Evolutionary conservation across 2,888 invertebrate species (phyloP).

Genomic region (Melanostoma mellinum): DNA sequence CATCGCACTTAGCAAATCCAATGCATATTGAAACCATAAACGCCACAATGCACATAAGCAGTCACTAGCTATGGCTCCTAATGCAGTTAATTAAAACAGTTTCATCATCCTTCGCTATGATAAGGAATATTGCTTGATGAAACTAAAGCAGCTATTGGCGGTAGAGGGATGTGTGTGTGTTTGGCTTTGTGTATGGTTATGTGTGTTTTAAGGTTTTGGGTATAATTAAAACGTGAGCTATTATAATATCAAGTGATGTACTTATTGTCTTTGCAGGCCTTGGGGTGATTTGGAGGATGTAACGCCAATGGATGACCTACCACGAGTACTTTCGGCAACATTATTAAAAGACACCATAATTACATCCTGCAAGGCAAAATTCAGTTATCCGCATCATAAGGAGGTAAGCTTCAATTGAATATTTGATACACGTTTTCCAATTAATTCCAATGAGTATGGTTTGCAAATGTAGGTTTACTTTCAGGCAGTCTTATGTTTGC

Average conservation of each 20-base stretch:
- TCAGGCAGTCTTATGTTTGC: too few relatives aligned
- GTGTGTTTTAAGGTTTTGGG: slow-evolving; percentile 13
- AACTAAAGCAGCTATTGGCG: slow-evolving; percentile 2
- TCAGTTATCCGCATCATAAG: neutral
- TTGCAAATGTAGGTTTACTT: too few relatives aligned
- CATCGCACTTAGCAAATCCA: neutral
- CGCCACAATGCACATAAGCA: slow-evolving; percentile 4
- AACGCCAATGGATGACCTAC: slow-evolving; percentile 67
- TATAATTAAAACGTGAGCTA: slow-evolving; percentile 53
- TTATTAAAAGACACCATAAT: slow-evolving; percentile 73
- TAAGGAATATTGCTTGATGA: slow-evolving; percentile 7
- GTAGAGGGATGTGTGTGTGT: neutral
- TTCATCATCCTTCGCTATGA: slow-evolving; percentile 3
- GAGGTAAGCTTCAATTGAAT: slow-evolving; percentile 24
- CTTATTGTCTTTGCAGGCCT: slow-evolving; percentile 63
- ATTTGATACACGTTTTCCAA: neutral
- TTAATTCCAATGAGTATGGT: too few relatives aligned
- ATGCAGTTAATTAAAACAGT: slow-evolving; percentile 34
- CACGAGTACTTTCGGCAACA: slow-evolving; percentile 73
- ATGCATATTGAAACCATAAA: slow-evolving; percentile 9
- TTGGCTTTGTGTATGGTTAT: slow-evolving; percentile 32
- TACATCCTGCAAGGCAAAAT: slow-evolving; percentile 43
- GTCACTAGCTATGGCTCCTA: neutral
- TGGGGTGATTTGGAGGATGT: slow-evolving; percentile 73
- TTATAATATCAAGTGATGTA: neutral